These are phyloP conservation scores for Rhimphoctona megacephalus DNA, from an alignment of 2,888 invertebrate genomes.

Conservation along the genomic window DNA sequence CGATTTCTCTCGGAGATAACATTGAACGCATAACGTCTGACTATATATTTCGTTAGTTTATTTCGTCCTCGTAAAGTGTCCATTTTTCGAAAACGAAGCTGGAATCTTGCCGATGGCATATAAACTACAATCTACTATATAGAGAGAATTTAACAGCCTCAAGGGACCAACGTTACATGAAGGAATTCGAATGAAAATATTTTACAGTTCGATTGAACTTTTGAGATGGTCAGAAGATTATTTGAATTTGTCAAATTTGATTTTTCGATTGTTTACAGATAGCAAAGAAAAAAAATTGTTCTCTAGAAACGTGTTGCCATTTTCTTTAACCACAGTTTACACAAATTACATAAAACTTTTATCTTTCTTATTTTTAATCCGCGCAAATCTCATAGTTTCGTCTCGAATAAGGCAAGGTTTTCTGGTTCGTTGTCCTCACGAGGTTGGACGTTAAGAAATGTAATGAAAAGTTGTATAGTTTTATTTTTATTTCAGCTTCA, in stretches of 20 bases:
- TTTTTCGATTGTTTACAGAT: not conserved
- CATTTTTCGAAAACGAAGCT: conserved; percentile 38
- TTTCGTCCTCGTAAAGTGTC: conserved; percentile 55
- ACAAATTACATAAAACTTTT: not conserved
- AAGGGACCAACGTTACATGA: not conserved
- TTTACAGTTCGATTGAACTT: not conserved
- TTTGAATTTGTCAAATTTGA: not conserved
- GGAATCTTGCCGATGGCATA: conserved; percentile 7
- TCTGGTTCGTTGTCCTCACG: not conserved
- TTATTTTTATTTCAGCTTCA: conserved; percentile 9
- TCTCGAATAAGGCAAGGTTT: not conserved
- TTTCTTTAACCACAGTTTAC: not conserved
- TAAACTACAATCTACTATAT: not conserved
- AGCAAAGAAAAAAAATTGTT: not conserved
- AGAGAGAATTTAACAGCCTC: not conserved
- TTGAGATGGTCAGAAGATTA: not conserved
- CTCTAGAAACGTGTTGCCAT: not conserved
- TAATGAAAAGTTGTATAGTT: conserved; percentile 9
- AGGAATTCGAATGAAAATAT: not conserved
- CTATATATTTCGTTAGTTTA: conserved; percentile 53
- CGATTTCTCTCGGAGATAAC: conserved; percentile 47
- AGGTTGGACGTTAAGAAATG: conserved; percentile 1
- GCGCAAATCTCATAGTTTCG: not conserved
- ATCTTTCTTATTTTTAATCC: not conserved
- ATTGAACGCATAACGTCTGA: conserved; percentile 56